Conservation (phyloP, 2,888 invertebrate species). For the Barypeithes pellucidus region DNA sequence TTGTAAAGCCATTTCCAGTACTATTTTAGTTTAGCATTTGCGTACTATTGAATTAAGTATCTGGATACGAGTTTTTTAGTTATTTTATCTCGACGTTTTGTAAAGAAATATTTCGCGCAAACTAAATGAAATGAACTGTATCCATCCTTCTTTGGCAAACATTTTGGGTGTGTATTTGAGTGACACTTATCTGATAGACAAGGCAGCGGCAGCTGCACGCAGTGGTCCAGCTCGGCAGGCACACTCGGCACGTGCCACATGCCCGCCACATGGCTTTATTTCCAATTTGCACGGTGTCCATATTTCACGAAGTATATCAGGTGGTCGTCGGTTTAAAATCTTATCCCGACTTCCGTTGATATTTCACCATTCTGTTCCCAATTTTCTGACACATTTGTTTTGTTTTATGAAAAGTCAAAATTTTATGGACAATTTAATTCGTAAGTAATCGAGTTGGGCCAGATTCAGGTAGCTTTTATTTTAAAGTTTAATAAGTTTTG, state of each 20-base stretch:
- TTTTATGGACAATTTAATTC: conserved; percentile 27
- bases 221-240: conserved; percentile 53
- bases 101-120: background rate
- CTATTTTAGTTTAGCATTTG: too few species aligned
- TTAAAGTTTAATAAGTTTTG: too few species aligned
- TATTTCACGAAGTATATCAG: conserved; percentile 53
- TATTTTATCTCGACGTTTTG: too few species aligned
- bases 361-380: conserved; percentile 30
- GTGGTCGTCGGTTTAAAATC: conserved; percentile 52
- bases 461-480: too few species aligned
- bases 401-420: background rate
- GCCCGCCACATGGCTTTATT: conserved; percentile 52
- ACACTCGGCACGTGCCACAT: conserved; percentile 54
- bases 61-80: too few species aligned
- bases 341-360: conserved; percentile 50
- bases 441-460: too few species aligned
- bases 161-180: conserved; percentile 25
- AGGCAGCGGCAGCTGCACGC: conserved; percentile 51
- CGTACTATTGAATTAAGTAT: too few species aligned
- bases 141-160: conserved; percentile 32
- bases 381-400: conserved; percentile 19
- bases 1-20: too few species aligned
- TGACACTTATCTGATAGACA: conserved; percentile 52
- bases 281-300: conserved; percentile 55
- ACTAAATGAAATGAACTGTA: conserved; percentile 13